These are phyloP conservation scores for Caenorhabditis sp. DNA, from an alignment of 2,888 invertebrate species.

Conservation along the genomic window DNA sequence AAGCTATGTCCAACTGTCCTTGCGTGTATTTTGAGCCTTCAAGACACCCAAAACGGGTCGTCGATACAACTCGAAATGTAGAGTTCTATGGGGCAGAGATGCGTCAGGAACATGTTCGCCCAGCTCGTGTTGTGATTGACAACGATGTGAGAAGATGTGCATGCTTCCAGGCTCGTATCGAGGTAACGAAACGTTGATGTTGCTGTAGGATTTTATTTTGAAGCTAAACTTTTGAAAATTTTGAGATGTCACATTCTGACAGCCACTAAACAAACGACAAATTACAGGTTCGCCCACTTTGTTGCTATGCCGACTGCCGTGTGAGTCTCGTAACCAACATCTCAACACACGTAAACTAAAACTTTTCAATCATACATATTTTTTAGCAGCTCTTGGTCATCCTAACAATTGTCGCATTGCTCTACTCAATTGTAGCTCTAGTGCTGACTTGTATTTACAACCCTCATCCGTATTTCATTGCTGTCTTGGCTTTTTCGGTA, in stretches of 20 bases:
- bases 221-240: too few species aligned
- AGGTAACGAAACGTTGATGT: too few species aligned
- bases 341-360: not conserved
- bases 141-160: not conserved
- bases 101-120: conserved; percentile 33
- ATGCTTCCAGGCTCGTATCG: not conserved
- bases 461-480: conserved; percentile 37
- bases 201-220: too few species aligned
- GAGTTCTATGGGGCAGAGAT: conserved; percentile 19
- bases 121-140: conserved; percentile 13
- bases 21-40: not conserved
- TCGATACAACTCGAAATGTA: not conserved
- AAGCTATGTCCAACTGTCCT: not conserved
- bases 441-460: conserved; percentile 38
- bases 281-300: conserved; percentile 31
- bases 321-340: conserved; percentile 13
- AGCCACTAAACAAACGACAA: not conserved
- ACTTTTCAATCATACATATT: not conserved
- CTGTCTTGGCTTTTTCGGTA: conserved; percentile 30
- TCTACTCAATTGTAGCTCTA: conserved; percentile 49
- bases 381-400: conserved; percentile 34
- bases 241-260: not conserved
- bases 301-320: conserved; percentile 44
- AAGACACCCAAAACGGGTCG: not conserved
- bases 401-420: conserved; percentile 20